These are phyloP conservation scores for Morinoia aosen DNA, from an alignment of 2,888 invertebrate species.

Conservation along the genomic window DNA sequence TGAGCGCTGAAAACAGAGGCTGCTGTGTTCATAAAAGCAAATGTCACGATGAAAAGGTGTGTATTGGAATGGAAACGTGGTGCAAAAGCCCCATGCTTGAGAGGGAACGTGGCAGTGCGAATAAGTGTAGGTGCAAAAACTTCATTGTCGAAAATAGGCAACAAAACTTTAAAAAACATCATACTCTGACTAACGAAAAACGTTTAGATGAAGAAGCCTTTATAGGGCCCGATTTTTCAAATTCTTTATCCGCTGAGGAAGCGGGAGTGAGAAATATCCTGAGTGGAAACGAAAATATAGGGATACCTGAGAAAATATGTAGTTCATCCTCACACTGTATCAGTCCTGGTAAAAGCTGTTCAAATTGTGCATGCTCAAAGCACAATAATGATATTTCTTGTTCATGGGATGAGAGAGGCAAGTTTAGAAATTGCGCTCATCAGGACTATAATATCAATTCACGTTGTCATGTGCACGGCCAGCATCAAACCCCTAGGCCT, in stretches of 20 bases:
- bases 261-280: background rate
- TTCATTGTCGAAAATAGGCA: background rate
- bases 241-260: background rate
- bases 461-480: background rate
- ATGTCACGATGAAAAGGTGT: background rate
- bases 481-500: background rate
- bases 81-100: background rate
- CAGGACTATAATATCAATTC: background rate
- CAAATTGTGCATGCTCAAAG: background rate
- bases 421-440: background rate
- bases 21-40: background rate
- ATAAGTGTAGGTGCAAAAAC: background rate
- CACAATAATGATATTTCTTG: background rate
- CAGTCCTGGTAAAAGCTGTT: background rate
- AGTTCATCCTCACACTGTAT: background rate
- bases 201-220: background rate
- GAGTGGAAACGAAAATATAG: background rate
- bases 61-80: background rate
- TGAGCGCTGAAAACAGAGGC: background rate
- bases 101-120: background rate
- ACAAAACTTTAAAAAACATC: background rate
- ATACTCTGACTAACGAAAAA: background rate
- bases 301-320: background rate
- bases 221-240: background rate
- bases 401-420: background rate